Evolutionary conservation across 2,797 vertebrate species (phyloP).

Genomic region (Echiichthys vipera): DNA sequence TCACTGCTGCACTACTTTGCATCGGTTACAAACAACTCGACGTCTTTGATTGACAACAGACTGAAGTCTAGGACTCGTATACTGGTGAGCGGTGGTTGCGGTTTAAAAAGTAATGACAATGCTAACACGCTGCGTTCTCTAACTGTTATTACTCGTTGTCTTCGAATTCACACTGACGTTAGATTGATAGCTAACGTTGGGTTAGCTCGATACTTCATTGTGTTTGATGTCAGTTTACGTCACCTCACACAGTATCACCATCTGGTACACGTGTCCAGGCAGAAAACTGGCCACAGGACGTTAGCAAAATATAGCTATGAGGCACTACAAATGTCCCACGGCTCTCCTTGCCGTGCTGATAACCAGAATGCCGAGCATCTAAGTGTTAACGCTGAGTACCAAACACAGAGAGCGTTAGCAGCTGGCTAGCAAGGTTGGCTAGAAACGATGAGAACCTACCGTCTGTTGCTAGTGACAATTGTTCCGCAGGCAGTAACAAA

Average conservation of each 20-base stretch:
- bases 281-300: neutral
- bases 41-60: neutral
- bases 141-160: neutral
- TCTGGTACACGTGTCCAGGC: neutral
- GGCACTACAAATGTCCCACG: neutral
- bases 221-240: conserved; percentile 34
- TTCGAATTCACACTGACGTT: neutral
- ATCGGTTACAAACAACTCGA: neutral
- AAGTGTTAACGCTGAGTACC: conserved; percentile 58
- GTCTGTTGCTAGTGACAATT: conserved; percentile 73
- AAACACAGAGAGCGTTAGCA: conserved; percentile 65
- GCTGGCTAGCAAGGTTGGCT: conserved; percentile 72
- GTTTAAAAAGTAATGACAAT: neutral
- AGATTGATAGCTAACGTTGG: conserved; percentile 16
- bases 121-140: neutral
- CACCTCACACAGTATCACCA: neutral
- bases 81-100: neutral
- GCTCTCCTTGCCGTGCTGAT: conserved; percentile 12
- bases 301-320: neutral
- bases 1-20: neutral
- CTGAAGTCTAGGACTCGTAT: neutral
- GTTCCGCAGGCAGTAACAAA: conserved; percentile 42
- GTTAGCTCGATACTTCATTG: conserved; percentile 20
- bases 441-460: conserved; percentile 75
- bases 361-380: conserved; percentile 42